phyloP scores from a whole-genome alignment of 1,140 invertebrate species.

The Heliconius himera region DNA sequence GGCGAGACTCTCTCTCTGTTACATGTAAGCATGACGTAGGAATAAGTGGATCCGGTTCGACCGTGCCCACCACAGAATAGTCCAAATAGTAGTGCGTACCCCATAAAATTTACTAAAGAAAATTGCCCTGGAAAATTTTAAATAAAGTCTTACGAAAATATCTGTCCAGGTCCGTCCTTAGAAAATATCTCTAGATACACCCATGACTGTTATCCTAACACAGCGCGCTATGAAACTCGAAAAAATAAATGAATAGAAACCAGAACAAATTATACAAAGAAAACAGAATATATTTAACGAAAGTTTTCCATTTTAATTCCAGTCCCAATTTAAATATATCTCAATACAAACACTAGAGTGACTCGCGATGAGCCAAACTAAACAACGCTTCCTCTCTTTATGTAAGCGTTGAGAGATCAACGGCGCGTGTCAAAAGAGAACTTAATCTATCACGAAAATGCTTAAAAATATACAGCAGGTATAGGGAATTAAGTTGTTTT shows the following conservation, averaged over 20 bases:
- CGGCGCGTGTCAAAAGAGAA: conserved; percentile 9
- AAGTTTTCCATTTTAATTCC: not conserved
- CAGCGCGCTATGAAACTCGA: too few relatives aligned
- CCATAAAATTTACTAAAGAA: too few relatives aligned
- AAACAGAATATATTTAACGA: not conserved
- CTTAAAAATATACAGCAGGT: not conserved
- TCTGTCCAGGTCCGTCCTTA: too few relatives aligned
- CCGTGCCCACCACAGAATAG: too few relatives aligned
- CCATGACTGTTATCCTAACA: too few relatives aligned
- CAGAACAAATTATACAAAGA: not conserved
- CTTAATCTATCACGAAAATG: not conserved
- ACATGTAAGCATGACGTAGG: not conserved
- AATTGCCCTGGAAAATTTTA: too few relatives aligned
- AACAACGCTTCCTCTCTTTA: not conserved
- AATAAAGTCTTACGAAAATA: too few relatives aligned
- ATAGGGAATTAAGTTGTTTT: not conserved
- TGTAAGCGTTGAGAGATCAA: conserved; percentile 6
- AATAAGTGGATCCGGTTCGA: too few relatives aligned
- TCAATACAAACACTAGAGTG: not conserved
- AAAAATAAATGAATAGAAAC: too few relatives aligned
- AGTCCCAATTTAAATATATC: conserved; percentile 4
- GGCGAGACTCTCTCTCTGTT: not conserved
- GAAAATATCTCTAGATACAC: too few relatives aligned
- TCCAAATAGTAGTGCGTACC: too few relatives aligned
- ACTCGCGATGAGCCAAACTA: not conserved